Evolutionary conservation across 1,140 invertebrate genomes (phyloP), one percentile per base, ranked within the genome.

Genomic region (Achroia grisella): DNA sequence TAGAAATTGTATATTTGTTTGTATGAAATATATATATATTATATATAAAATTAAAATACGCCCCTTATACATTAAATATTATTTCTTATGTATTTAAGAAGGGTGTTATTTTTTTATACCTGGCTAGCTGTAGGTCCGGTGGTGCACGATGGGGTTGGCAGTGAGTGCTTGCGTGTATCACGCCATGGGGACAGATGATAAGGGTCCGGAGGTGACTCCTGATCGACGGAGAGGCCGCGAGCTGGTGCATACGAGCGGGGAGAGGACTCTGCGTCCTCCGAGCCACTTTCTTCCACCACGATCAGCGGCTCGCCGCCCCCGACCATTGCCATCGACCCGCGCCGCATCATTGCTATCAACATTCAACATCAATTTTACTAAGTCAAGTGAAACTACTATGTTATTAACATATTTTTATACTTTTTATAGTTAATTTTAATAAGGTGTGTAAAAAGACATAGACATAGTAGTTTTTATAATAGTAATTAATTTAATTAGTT

Each of bases 61-160:
- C n/a, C n/a, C n/a, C n/a, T n/a, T n/a, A n/a, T n/a, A n/a, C n/a
- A n/a, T n/a, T n/a, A n/a, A n/a, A n/a, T n/a, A n/a, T 23, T 3
- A 23, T 23, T 2, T 2, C 17, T 23, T 3, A 23, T 23, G 6
- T 23, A 6, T 3, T 23, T 2, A 23, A 3, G 6, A 23, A 3
- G 17, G 6, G 2, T 2, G 6, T 23, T 2, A 23, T 3, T 23
- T 23, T 3, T 23, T 3, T 48, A 43, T 61, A 91, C 91, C 88
- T 95, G 94, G 44, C 93, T 94, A 29, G 94, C 94, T 8, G 93
- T 95, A 53, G 94, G 94, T 32, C 94, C 94, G 27, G 92, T 90
- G 35, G 92, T 93, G 56, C 93, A 94, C 54, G 93, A 91, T 6
- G 93, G 93, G 0, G 93, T 94, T 1, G 93, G 94, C 53, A 95